Evolutionary conservation across 2,113 vertebrate genomes (phyloP), one percentile per base, ranked within the genome.

Genomic region (Dromaius novaehollandiae): DNA sequence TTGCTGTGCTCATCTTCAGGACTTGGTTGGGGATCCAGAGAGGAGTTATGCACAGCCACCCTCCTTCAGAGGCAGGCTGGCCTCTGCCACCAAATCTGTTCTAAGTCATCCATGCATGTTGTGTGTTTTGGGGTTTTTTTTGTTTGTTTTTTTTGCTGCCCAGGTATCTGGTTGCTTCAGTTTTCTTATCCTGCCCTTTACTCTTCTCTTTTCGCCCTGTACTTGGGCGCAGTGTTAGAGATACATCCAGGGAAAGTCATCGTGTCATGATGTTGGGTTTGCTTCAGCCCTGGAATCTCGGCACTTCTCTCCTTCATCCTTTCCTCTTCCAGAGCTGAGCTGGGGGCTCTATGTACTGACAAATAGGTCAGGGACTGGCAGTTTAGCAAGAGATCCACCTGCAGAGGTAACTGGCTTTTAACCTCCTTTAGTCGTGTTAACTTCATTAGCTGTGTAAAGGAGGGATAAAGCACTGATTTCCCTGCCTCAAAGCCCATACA

Each of bases 41-140:
- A 38, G 34, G 18, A 28, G 5, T 4, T 42, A 28, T 6, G 4
- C 0, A 0, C 6, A 34, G 13, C 64, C 46, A 51, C n/a, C 25
- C 38, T 75, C 25, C n/a, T 30, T 30, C 1, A 3, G 42, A 73
- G 63, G n/a, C 68, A 48, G 56, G 24, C 20, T 87, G 78, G 78
- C 32, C 53, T 10, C 1, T 40, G 46, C 60, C 44, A 58, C 36
- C 42, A 11, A 17, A 2, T 71, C 30, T 81, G 44, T 56, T 83
- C 60, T 63, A 48, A 64, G 60, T 6, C 0, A 68, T 74, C 0
- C 36, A 58, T 4, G 1, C 22, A 0, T 53, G 48, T 58, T 86
- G 32, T 66, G n/a, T n/a, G n/a, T n/a, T n/a, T n/a, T n/a, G n/a
- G n/a, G n/a, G n/a, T n/a, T 38, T 38, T 38, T 38, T 38, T 38